Conservation (phyloP, 2,888 invertebrate genomes). For the Lepetodrilus schrolli region DNA sequence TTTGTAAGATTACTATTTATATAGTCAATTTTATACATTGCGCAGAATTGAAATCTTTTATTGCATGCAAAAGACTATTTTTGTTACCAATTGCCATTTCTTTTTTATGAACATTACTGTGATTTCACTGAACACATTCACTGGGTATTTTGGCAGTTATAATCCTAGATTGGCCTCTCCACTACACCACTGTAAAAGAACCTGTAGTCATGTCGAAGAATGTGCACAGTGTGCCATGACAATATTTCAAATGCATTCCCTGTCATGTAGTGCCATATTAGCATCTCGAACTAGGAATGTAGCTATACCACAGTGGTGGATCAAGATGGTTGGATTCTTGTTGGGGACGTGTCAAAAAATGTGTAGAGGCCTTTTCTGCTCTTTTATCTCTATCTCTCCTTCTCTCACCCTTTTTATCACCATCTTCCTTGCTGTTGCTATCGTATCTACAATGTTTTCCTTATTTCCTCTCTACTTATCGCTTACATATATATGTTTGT, state of each 20-base stretch:
- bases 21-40: conserved; percentile 55
- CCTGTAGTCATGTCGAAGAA: conserved; percentile 9
- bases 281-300: neutral
- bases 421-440: too few relatives aligned
- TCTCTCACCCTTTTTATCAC: too few relatives aligned
- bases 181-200: neutral
- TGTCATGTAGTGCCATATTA: conserved; percentile 15
- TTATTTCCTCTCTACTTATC: too few relatives aligned
- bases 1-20: conserved; percentile 49
- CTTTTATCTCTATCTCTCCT: too few relatives aligned
- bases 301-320: neutral
- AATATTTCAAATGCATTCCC: conserved; percentile 28
- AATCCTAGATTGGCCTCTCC: conserved; percentile 30
- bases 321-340: too few relatives aligned
- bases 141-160: conserved; percentile 37
- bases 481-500: too few relatives aligned
- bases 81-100: conserved; percentile 48
- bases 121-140: conserved; percentile 52
- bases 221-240: conserved; percentile 29
- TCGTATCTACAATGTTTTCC: too few relatives aligned
- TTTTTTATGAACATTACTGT: conserved; percentile 56
- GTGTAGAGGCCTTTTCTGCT: too few relatives aligned
- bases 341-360: too few relatives aligned
- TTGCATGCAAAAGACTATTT: conserved; percentile 57
- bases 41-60: conserved; percentile 49